Conservation (phyloP, 2,113 vertebrate species). For the Mus pahari region DNA sequence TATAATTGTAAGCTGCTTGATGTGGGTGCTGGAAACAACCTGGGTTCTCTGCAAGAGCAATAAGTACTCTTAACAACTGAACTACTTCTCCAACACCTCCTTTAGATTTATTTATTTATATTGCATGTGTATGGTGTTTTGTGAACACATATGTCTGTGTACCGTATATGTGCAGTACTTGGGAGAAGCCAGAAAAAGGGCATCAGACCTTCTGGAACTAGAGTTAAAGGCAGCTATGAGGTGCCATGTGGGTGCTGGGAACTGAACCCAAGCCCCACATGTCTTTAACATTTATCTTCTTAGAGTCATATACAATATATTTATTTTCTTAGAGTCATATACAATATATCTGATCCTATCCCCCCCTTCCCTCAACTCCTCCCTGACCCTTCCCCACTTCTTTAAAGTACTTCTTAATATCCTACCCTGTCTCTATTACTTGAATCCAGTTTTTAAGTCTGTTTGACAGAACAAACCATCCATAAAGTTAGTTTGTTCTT, state of each 20-base stretch:
- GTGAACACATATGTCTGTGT: not conserved
- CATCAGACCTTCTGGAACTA: not conserved
- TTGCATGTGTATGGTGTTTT: not conserved
- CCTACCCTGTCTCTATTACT: conserved; percentile 23
- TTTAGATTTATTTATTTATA: not conserved
- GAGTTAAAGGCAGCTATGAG: not conserved
- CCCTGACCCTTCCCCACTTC: not conserved
- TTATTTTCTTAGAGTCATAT: not conserved
- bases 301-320: not conserved
- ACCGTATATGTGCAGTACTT: not conserved
- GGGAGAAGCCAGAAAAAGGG: not conserved
- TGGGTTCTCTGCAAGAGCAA: not conserved
- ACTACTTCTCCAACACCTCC: not conserved
- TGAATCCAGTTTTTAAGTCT: conserved; percentile 22
- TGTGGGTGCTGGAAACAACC: not conserved
- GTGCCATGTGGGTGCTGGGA: not conserved
- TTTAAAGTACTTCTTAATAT: not conserved
- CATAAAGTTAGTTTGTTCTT: not conserved
- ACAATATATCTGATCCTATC: not conserved
- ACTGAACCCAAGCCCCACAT: not conserved
- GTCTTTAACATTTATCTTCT: not conserved
- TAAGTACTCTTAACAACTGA: not conserved
- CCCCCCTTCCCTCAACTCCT: not conserved
- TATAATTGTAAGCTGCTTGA: not conserved
- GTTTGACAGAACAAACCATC: not conserved